Evolutionary conservation across 2,888 invertebrate genomes (phyloP), one percentile per base, ranked within the genome.

Genomic region (Proisotoma minuta): DNA sequence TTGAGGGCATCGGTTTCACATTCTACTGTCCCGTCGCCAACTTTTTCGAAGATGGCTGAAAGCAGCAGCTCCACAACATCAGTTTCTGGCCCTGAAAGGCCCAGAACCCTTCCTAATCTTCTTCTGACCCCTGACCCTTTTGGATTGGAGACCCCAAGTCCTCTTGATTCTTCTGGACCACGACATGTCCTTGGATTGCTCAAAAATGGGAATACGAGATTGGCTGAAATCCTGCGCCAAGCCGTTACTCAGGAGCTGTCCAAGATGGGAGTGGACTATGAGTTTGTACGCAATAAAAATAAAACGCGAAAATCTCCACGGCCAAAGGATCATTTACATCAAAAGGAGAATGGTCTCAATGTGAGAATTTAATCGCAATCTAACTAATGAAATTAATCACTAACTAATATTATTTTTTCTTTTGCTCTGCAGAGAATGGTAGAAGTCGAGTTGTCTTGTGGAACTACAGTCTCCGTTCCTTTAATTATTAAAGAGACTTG

Each of bases 401-500:
- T 34, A n/a, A n/a, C n/a, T n/a, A n/a, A n/a, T n/a, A n/a, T n/a
- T 34, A 34, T 34, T 34, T 8, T 34, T 34, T 8, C 34, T 34
- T 10, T 53, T 53, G 34, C 3, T 26, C 23, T 59, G 23, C 34
- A 66, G 66, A 63, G 61, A 61, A 48, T 56, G 15, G 61, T 63
- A 8, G 82, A 83, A 62, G 81, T 81, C 51, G 82, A 83, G 3
- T 81, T 85, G 65, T 82, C 84, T 70, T 86, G 85, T 76, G 87
- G 87, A 24, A 84, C 84, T 74, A 84, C 85, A 66, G 79, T 89
- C 39, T 82, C 85, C 76, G 83, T 90, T 34, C 90, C 91, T 4
- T 81, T 82, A 70, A 84, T 89, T 75, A 84, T 90, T 1, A 83
- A 85, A 72, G 85, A 87, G 76, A 83, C 87, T 75, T 86, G 88